phyloP scores from a whole-genome alignment of 2,888 invertebrate genomes.

The Andrena chrysosceles region DNA sequence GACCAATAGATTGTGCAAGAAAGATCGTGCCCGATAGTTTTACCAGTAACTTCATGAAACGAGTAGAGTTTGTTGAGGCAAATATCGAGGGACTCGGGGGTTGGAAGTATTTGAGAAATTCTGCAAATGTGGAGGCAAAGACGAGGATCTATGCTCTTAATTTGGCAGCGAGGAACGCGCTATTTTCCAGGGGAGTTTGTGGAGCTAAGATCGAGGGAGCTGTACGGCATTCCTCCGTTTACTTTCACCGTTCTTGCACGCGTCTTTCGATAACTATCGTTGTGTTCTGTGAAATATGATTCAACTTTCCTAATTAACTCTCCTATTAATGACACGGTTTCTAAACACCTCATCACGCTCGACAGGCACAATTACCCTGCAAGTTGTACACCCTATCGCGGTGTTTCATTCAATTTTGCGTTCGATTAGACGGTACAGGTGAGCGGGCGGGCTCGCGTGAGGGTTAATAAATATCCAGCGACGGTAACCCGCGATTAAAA shows the following conservation, averaged over 20 bases:
- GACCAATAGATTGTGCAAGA: conserved; percentile 30
- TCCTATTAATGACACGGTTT: neutral
- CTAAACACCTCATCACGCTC: too few relatives aligned
- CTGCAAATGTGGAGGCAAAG: neutral
- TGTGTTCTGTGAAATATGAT: neutral
- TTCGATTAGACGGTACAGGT: neutral
- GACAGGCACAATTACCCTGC: neutral
- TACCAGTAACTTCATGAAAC: neutral
- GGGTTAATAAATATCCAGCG: conserved; percentile 14
- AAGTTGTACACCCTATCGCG: conserved; percentile 1
- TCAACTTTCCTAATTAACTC: neutral
- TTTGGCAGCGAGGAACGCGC: neutral
- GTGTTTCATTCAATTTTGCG: neutral
- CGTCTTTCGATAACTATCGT: neutral
- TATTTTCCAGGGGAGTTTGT: neutral
- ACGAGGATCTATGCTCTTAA: neutral
- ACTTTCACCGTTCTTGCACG: neutral
- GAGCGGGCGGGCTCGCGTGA: conserved; percentile 16
- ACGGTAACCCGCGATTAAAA: conserved; percentile 35
- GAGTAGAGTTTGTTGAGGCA: neutral
- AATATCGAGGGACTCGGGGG: neutral
- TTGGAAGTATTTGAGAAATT: conserved; percentile 10
- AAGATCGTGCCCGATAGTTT: neutral
- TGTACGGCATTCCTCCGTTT: neutral
- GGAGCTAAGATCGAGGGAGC: neutral